Percentiles rank a stretch among this genome's conserved stretches.
phyloP scores from a whole-genome alignment of 2,797 vertebrate genomes.

The Cygnus olor region DNA sequence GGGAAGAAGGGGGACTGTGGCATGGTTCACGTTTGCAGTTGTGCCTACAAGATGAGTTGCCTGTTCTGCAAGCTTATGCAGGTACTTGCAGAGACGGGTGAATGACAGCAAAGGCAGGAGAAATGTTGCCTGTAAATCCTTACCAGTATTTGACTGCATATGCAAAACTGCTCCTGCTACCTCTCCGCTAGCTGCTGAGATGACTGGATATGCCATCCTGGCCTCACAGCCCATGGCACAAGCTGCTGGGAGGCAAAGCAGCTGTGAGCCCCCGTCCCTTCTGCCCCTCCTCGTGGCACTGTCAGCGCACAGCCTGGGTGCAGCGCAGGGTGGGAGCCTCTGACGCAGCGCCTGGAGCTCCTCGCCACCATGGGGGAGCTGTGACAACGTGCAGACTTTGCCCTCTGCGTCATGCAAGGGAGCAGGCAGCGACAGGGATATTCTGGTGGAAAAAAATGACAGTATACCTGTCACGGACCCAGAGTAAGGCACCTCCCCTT shows the following conservation, averaged over 20 bases:
- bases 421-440: neutral
- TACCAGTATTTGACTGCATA: neutral
- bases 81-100: neutral
- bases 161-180: neutral
- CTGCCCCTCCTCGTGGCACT: neutral
- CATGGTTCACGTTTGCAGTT: neutral
- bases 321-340: neutral
- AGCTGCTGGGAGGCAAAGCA: neutral
- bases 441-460: neutral
- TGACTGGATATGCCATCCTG: neutral
- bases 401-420: neutral
- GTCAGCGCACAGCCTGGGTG: neutral
- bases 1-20: neutral
- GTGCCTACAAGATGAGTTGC: neutral
- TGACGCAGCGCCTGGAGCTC: neutral
- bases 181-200: neutral
- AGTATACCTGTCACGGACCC: neutral
- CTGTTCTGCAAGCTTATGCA: neutral
- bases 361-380: fast-evolving
- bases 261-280: neutral
- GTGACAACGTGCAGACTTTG: neutral
- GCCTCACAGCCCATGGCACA: neutral
- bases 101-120: neutral
- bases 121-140: neutral
- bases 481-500: neutral